Evolutionary conservation across 2,113 vertebrate species (phyloP).

Genomic region (Diadophis punctatus): DNA sequence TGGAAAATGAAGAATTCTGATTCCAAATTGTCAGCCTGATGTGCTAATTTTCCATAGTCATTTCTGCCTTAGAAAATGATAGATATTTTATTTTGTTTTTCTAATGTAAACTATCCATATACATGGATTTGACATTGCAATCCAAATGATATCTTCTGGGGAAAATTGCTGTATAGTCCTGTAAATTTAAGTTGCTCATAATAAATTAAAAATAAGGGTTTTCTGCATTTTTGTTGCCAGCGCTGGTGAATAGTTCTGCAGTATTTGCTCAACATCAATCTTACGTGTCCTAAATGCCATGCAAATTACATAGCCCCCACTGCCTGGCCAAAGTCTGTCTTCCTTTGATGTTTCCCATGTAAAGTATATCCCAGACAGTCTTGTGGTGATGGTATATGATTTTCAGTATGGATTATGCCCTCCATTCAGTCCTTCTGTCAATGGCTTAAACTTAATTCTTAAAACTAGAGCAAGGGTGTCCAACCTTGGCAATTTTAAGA

Average conservation of each 20-base stretch:
- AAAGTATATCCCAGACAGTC: neutral
- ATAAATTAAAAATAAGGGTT: neutral
- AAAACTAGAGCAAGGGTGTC: neutral
- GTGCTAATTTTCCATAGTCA: neutral
- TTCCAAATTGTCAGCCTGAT: neutral
- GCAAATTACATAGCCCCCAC: neutral
- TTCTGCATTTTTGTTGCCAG: neutral
- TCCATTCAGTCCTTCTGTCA: neutral
- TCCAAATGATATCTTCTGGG: neutral
- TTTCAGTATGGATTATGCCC: neutral
- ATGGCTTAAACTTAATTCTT: neutral
- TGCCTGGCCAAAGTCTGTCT: neutral
- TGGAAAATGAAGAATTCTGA: neutral
- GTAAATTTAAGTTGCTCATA: neutral
- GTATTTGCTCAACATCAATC: neutral
- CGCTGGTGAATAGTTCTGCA: neutral
- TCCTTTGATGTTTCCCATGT: neutral
- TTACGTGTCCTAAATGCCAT: neutral
- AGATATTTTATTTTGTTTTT: neutral
- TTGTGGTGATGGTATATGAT: neutral
- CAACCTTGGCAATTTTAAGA: neutral
- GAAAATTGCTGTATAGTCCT: neutral
- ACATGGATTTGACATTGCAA: too few species aligned
- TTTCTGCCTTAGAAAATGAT: neutral
- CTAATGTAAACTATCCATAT: neutral